phyloP scores from a whole-genome alignment of 2,888 invertebrate genomes.

The Artemia sinica region DNA sequence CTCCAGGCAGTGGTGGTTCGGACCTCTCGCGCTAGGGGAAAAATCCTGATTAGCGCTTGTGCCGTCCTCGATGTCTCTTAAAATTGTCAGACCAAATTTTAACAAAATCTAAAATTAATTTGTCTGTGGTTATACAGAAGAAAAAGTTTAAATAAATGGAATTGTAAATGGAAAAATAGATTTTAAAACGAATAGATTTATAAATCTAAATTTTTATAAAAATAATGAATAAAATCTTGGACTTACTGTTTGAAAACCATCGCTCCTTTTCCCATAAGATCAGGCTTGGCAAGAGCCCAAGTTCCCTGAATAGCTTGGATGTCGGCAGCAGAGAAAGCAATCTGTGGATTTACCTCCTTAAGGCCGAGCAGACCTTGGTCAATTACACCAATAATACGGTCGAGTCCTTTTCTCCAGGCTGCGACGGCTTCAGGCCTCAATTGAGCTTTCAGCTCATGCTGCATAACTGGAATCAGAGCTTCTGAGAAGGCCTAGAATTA shows the following conservation, averaged over 20 bases:
- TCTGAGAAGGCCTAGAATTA: background rate
- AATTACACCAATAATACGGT: background rate
- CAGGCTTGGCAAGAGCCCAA: background rate
- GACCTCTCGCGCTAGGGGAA: no score
- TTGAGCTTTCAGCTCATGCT: background rate
- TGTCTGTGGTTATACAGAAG: no score
- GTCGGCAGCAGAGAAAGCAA: background rate
- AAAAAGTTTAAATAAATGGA: no score
- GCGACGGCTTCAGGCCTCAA: background rate
- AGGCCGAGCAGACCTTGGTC: constrained; percentile 4
- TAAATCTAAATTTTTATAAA: no score
- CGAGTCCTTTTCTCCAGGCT: background rate
- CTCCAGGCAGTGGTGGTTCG: no score
- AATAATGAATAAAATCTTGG: no score
- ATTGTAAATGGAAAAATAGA: no score
- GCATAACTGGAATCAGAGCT: background rate
- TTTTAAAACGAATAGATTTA: no score
- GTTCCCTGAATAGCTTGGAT: background rate
- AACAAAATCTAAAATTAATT: no score
- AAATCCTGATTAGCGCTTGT: no score
- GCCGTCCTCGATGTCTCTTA: no score
- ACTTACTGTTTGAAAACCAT: constrained; percentile 11
- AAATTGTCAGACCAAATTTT: no score
- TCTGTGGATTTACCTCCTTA: constrained; percentile 11
- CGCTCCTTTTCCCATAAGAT: constrained; percentile 1